Evolutionary conservation across 2,113 vertebrate genomes (phyloP), one percentile per base, ranked within the genome.

Genomic region (Cephalopholis sonnerati): DNA sequence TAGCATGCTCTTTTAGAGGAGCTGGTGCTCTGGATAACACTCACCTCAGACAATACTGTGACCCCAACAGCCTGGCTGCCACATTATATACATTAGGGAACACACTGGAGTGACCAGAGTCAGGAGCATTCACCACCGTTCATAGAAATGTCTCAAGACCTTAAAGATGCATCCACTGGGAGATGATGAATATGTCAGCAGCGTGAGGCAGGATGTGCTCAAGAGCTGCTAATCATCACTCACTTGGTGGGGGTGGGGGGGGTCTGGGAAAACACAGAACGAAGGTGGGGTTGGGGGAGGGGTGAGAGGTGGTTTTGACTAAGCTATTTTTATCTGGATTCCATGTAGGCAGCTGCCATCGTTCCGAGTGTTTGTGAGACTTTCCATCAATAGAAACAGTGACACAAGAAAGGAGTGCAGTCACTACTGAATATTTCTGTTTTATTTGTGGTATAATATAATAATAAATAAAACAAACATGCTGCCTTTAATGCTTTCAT

Each of bases 321-420:
- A 54, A 69, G 86, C 86, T 94, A 94, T 95, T 93, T 94, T 89
- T 93, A 93, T 74, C 83, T 59, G 66, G 86, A 93, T 90, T 87
- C 87, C 88, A 85, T 73, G 29, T 85, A 84, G 89, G 92, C 94
- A 95, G 93, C 93, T 94, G 94, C 36, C 82, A 77, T 80, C 79
- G 79, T 89, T 51, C 25, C 0, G 24, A 76, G 88, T 79, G 79
- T 63, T 12, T 59, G 74, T 16, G 81, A 87, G 79, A 85, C 79
- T 67, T 81, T 46, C 29, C 36, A 67, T 84, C 78, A 77, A 10
- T 16, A 32, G 44, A 62, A 81, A 67, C 51, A 59, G 46, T 27
- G 69, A 39, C 50, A 71, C 36, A 41, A 59, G 27, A 20, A 58
- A 62, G 18, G 24, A 16, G 6, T 2, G 6, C 22, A 12, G 44